Evolutionary conservation across 2,888 invertebrate species (phyloP).

Genomic region (Agonum fuliginosum): DNA sequence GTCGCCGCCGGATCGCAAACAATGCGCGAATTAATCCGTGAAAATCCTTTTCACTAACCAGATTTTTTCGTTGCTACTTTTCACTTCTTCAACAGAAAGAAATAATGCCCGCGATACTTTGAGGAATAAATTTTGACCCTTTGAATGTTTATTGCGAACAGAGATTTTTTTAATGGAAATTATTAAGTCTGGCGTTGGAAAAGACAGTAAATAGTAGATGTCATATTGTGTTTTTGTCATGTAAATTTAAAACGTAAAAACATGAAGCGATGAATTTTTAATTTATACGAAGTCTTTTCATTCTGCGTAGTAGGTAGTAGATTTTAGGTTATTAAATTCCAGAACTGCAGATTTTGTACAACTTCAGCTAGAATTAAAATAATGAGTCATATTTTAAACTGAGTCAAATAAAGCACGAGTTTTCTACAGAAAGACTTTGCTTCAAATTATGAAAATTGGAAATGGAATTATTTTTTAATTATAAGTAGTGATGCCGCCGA

Average conservation of each 20-base stretch:
- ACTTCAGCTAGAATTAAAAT: too few species aligned
- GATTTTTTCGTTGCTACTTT: constrained; percentile 46
- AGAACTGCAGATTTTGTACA: too few species aligned
- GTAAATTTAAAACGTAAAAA: constrained; percentile 4
- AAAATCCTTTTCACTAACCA: constrained; percentile 58
- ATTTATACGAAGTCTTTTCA: not conserved
- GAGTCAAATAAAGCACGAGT: too few species aligned
- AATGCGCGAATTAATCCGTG: constrained; percentile 60
- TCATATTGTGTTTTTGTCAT: constrained; percentile 1
- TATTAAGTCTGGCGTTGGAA: constrained; percentile 4
- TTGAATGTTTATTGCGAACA: constrained; percentile 8
- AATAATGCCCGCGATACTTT: constrained; percentile 2
- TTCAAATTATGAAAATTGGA: too few species aligned
- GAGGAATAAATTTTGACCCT: constrained; percentile 36
- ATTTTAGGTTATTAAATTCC: too few species aligned
- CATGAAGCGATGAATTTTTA: not conserved
- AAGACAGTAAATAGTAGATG: constrained; percentile 1
- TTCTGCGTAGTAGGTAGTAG: too few species aligned
- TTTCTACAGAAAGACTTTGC: too few species aligned
- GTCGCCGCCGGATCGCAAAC: constrained; percentile 44
- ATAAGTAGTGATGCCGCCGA: too few species aligned
- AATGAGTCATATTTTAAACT: too few species aligned
- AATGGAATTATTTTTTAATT: too few species aligned
- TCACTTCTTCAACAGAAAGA: constrained; percentile 12
- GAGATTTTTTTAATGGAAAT: constrained; percentile 6